phyloP scores from a whole-genome alignment of 1,140 invertebrate genomes.

The Drosophila repleta region DNA sequence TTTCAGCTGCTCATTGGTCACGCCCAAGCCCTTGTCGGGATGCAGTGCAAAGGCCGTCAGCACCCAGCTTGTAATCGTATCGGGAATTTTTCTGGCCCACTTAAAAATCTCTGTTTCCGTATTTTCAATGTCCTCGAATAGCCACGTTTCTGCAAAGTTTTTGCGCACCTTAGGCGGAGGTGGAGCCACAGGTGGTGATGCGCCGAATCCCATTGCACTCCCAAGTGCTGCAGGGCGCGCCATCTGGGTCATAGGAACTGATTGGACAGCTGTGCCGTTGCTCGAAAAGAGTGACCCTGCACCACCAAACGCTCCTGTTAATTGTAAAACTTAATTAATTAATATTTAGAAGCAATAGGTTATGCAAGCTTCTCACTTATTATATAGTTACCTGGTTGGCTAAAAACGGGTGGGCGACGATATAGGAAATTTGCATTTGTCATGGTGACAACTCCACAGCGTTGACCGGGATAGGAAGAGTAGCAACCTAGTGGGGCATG shows the following conservation, averaged over 20 bases:
- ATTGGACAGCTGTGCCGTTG: too few relatives aligned
- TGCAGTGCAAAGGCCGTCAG: conserved; percentile 96
- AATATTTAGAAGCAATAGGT: too few relatives aligned
- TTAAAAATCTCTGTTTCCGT: conserved; percentile 78
- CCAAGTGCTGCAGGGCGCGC: background rate
- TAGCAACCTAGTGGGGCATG: conserved; percentile 74
- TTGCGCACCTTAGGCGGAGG: conserved; percentile 52
- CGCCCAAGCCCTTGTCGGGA: conserved; percentile 91
- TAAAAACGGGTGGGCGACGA: conserved; percentile 61
- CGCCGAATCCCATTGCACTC: too few relatives aligned
- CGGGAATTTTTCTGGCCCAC: conserved; percentile 87
- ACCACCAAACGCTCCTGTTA: too few relatives aligned
- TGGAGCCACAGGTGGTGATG: background rate
- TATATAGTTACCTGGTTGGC: conserved; percentile 38
- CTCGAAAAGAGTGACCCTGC: too few relatives aligned
- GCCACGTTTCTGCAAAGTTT: conserved; percentile 78
- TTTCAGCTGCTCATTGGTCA: conserved; percentile 89
- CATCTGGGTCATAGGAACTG: too few relatives aligned
- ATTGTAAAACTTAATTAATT: too few relatives aligned
- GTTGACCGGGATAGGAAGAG: conserved; percentile 70
- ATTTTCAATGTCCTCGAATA: conserved; percentile 75
- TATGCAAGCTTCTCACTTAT: conserved; percentile 45
- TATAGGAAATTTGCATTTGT: conserved; percentile 80
- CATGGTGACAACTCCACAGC: conserved; percentile 72
- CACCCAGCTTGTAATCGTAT: conserved; percentile 96